phyloP scores from a whole-genome alignment of 2,888 invertebrate species.

The Hirtodrosophila trivittata region DNA sequence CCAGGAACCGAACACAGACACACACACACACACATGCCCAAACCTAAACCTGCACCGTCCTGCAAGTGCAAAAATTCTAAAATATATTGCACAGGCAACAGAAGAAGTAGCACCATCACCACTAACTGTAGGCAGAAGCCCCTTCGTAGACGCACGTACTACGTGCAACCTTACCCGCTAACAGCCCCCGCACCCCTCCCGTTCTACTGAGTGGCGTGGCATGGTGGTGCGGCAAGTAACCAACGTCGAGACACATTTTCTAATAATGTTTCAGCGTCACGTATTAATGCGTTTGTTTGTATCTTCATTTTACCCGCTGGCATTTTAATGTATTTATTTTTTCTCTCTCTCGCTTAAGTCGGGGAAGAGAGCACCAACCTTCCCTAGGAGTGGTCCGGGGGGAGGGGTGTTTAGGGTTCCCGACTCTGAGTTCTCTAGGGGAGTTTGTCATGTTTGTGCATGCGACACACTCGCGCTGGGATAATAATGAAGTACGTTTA shows the following conservation, averaged over 20 bases:
- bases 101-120: background rate
- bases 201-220: slow-evolving; percentile 12
- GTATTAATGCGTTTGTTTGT: slow-evolving; percentile 82
- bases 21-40: too few relatives aligned
- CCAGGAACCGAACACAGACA: slow-evolving; percentile 5
- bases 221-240: slow-evolving; percentile 53
- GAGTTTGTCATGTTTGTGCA: slow-evolving; percentile 70
- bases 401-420: too few relatives aligned
- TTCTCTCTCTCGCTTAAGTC: slow-evolving; percentile 30
- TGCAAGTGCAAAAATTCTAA: slow-evolving; percentile 69
- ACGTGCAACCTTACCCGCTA: slow-evolving; percentile 1
- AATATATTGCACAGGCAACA: slow-evolving; percentile 62
- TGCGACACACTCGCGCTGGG: slow-evolving; percentile 75
- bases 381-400: too few relatives aligned
- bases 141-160: slow-evolving; percentile 66
- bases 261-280: slow-evolving; percentile 79
- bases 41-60: slow-evolving; percentile 9
- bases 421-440: slow-evolving; percentile 28
- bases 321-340: slow-evolving; percentile 81
- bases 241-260: slow-evolving; percentile 79
- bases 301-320: slow-evolving; percentile 82
- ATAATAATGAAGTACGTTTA: slow-evolving; percentile 77
- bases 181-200: slow-evolving; percentile 4
- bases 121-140: background rate
- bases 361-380: too few relatives aligned